Conservation (phyloP, 2,888 invertebrate genomes). For the Muscina levida region DNA sequence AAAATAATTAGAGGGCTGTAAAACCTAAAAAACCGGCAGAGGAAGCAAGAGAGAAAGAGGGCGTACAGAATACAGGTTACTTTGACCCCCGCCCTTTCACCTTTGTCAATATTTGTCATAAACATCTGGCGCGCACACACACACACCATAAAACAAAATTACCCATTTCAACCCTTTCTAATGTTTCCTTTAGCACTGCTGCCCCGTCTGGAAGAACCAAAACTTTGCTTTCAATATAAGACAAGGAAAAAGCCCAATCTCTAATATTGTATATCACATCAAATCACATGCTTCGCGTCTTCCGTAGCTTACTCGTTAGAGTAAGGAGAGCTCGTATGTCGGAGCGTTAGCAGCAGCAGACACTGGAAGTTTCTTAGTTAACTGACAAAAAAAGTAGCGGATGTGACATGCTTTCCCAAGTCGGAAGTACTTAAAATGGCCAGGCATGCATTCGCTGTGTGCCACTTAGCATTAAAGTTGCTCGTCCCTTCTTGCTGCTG, state of each 20-base stretch:
- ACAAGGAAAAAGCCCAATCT: constrained; percentile 13
- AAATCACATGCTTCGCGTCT: constrained; percentile 72
- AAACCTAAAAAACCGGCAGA: background rate
- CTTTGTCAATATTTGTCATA: constrained; percentile 20
- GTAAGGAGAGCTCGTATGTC: constrained; percentile 26
- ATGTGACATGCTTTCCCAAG: constrained; percentile 80
- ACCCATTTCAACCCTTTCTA: background rate
- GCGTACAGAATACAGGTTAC: background rate
- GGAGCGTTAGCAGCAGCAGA: background rate
- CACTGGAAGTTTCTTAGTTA: constrained; percentile 55
- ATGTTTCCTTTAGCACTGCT: background rate
- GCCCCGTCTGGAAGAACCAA: background rate
- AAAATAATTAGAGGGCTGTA: constrained; percentile 3
- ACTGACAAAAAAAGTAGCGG: constrained; percentile 68
- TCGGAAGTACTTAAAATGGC: constrained; percentile 79
- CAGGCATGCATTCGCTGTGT: constrained; percentile 73
- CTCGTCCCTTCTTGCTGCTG: constrained; percentile 28
- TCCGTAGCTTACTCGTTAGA: constrained; percentile 67
- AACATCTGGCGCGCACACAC: constrained; percentile 19
- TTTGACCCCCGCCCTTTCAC: background rate
- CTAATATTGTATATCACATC: constrained; percentile 57
- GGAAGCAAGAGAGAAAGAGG: no score
- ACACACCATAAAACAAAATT: background rate
- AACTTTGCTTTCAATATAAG: constrained; percentile 19
- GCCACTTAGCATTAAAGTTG: constrained; percentile 28